These are phyloP conservation scores for Apis cerana DNA, from an alignment of 1,140 invertebrate species.

Conservation along the genomic window DNA sequence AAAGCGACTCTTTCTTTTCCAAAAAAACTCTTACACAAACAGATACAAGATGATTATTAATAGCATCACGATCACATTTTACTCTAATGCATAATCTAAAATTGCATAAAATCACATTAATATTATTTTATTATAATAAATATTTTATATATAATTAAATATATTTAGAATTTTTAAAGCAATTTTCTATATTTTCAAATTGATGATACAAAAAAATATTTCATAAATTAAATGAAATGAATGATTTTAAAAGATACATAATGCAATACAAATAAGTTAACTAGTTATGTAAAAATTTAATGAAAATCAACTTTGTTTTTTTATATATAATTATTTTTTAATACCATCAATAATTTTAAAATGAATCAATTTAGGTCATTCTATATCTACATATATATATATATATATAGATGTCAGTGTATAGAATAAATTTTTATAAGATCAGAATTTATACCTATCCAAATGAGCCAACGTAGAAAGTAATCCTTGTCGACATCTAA, in stretches of 20 bases:
- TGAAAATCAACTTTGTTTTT: not conserved
- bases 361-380: no score
- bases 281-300: no score
- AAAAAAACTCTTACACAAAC: constrained; percentile 91
- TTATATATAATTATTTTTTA: not conserved
- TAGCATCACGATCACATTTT: constrained; percentile 87
- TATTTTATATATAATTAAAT: no score
- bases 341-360: no score
- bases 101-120: not conserved
- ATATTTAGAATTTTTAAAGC: no score
- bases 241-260: no score
- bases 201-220: no score
- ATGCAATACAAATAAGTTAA: no score
- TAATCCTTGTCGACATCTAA: constrained; percentile 90
- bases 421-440: not conserved
- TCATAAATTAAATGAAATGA: no score
- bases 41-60: constrained; percentile 89
- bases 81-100: constrained; percentile 84
- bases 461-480: constrained; percentile 90
- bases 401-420: no score
- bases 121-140: not conserved
- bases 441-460: constrained; percentile 81
- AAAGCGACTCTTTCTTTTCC: constrained; percentile 85
- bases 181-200: no score
- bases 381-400: no score